Evolutionary conservation across 2,888 invertebrate species (phyloP).

Genomic region (Drosophila yooni): DNA sequence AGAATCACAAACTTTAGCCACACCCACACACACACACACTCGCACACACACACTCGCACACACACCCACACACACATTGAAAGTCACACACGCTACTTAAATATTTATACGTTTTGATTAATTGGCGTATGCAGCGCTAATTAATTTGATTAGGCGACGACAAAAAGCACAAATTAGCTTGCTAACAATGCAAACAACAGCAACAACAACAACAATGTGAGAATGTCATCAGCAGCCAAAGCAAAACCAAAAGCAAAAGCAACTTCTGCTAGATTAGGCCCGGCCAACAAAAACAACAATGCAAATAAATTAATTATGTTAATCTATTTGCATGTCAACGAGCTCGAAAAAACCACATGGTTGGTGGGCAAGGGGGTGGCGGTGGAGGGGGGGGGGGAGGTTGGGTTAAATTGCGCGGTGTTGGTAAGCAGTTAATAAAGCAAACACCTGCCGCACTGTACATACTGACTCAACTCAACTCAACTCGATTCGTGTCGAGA

Average conservation of each 20-base stretch:
- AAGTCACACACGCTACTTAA: conserved; percentile 9
- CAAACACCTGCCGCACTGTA: conserved; percentile 70
- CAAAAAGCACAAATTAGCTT: conserved; percentile 68
- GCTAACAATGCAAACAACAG: conserved; percentile 38
- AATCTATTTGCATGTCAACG: conserved; percentile 77
- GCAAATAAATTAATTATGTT: conserved; percentile 80
- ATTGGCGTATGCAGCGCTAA: conserved; percentile 61
- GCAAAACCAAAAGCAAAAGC: conserved; percentile 17
- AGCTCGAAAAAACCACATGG: conserved; percentile 37
- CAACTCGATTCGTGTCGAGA: not conserved
- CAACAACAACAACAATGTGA: conserved; percentile 15
- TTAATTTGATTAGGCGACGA: conserved; percentile 73
- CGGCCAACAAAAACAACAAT: conserved; percentile 31
- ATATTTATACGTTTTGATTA: conserved; percentile 61
- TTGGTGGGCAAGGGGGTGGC: not conserved
- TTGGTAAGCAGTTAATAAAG: conserved; percentile 62
- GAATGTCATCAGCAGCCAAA: conserved; percentile 37
- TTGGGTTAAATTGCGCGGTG: conserved; percentile 1
- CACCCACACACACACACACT: not conserved
- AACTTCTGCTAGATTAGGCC: conserved; percentile 43
- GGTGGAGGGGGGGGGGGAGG: not conserved
- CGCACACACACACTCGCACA: not conserved
- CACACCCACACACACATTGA: not conserved
- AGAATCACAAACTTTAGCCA: not conserved
- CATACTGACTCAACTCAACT: not conserved